phyloP scores from a whole-genome alignment of 23 tunicate genomes.

The Ciona savignyi region DNA sequence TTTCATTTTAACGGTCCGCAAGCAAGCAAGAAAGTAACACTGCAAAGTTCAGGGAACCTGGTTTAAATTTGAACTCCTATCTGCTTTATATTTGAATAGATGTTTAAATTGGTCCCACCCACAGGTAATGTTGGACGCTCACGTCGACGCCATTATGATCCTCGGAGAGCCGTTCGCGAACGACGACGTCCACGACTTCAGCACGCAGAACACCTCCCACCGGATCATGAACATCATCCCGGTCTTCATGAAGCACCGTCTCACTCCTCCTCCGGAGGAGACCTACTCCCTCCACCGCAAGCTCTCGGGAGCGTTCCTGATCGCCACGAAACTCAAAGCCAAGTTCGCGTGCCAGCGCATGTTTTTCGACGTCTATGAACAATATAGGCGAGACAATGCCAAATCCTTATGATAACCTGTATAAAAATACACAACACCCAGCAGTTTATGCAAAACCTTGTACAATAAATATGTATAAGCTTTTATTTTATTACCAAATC shows the following conservation, averaged over 20 bases:
- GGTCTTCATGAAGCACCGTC: conserved; percentile 77
- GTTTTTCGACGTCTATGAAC: conserved; percentile 47
- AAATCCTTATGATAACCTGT: too few relatives aligned
- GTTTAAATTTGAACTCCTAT: too few relatives aligned
- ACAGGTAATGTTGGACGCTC: conserved; percentile 88
- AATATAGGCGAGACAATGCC: too few relatives aligned
- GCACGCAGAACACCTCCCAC: conserved; percentile 57
- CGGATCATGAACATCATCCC: conserved; percentile 78
- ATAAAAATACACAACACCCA: too few relatives aligned
- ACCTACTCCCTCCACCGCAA: conserved; percentile 92
- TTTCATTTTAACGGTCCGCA: too few relatives aligned
- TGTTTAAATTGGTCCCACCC: too few relatives aligned
- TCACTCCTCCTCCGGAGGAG: conserved; percentile 97
- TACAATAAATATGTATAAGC: too few relatives aligned
- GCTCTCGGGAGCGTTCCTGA: conserved; percentile 73
- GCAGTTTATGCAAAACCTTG: too few relatives aligned
- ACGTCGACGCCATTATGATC: conserved; percentile 92
- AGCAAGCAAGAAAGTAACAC: too few relatives aligned
- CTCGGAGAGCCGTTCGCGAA: conserved; percentile 86
- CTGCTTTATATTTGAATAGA: too few relatives aligned
- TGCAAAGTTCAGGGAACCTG: too few relatives aligned
- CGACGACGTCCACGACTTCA: conserved; percentile 71
- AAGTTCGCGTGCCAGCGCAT: conserved; percentile 70
- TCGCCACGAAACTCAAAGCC: conserved; percentile 59
- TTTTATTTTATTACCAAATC: too few relatives aligned